Evolutionary conservation across 2,113 vertebrate species (phyloP).

Genomic region (Leptosomus discolor): DNA sequence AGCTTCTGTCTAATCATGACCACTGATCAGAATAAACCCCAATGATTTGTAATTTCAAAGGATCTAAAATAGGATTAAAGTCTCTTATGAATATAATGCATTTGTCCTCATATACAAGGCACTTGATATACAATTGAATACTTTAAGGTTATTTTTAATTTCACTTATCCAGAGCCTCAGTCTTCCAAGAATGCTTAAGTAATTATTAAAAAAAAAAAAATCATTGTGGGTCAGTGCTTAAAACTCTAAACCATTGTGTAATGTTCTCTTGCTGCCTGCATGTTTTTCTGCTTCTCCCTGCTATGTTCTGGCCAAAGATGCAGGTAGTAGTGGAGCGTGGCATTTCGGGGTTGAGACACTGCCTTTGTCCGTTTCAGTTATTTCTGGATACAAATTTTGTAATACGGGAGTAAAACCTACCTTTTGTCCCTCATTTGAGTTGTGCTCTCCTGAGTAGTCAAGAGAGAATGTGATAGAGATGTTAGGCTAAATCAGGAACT

Average conservation of each 20-base stretch:
- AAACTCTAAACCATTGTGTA: not conserved
- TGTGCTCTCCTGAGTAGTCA: not conserved
- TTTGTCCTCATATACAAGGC: not conserved
- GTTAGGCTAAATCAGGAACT: not conserved
- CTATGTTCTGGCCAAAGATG: not conserved
- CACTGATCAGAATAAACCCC: not conserved
- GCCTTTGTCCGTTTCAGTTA: not conserved
- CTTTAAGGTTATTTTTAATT: not conserved
- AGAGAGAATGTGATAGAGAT: not conserved
- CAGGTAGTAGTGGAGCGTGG: not conserved
- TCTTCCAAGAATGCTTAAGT: not conserved
- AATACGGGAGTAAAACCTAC: not conserved
- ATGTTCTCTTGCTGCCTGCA: not conserved
- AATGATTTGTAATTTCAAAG: not conserved
- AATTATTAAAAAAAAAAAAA: not conserved
- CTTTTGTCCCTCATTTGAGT: not conserved
- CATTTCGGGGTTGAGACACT: not conserved
- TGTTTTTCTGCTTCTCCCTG: not conserved
- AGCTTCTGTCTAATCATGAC: not conserved
- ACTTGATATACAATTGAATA: not conserved
- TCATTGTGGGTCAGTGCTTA: not conserved
- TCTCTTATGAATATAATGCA: not conserved
- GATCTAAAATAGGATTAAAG: not conserved
- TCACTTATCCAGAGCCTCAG: not conserved
- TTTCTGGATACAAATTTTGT: not conserved